These are phyloP conservation scores for Diglossa cyanea DNA, from an alignment of 2,797 vertebrate genomes.

Conservation along the genomic window DNA sequence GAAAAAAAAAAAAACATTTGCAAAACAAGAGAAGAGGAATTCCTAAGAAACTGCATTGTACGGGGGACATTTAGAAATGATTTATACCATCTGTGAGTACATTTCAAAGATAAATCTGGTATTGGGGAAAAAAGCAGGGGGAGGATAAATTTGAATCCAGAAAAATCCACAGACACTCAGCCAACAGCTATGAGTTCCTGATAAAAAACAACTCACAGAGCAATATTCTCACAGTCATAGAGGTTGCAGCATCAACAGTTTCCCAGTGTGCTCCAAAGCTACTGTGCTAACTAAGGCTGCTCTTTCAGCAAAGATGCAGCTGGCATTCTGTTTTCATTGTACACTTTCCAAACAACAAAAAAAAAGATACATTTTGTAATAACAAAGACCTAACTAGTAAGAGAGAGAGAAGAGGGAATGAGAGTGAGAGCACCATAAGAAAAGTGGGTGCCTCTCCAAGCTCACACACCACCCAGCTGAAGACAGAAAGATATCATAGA, in stretches of 20 bases:
- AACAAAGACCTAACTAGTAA: conserved; percentile 41
- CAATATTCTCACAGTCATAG: conserved; percentile 68
- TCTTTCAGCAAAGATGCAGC: conserved; percentile 48
- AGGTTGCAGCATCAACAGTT: conserved; percentile 68
- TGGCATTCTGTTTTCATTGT: conserved; percentile 41
- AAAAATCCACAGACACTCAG: conserved; percentile 68
- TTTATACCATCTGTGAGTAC: conserved; percentile 66
- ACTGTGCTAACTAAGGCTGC: conserved; percentile 56
- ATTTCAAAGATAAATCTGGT: conserved; percentile 67
- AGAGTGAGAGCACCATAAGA: background rate
- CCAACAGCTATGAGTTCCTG: conserved; percentile 69
- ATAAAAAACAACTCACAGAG: conserved; percentile 67
- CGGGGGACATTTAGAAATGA: conserved; percentile 44
- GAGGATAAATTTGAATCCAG: conserved; percentile 64
- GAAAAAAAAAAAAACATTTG: conserved; percentile 57
- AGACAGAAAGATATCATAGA: background rate
- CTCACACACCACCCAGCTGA: background rate
- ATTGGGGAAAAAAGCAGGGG: background rate
- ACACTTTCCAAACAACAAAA: conserved; percentile 55
- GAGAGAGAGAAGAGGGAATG: conserved; percentile 8
- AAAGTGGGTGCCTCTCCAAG: background rate
- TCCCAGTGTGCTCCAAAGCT: conserved; percentile 59
- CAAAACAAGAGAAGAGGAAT: conserved; percentile 69
- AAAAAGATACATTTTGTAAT: conserved; percentile 48
- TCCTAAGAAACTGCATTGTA: conserved; percentile 64